Conservation (phyloP, 2,113 vertebrate species). For the Nycticebus coucang region DNA sequence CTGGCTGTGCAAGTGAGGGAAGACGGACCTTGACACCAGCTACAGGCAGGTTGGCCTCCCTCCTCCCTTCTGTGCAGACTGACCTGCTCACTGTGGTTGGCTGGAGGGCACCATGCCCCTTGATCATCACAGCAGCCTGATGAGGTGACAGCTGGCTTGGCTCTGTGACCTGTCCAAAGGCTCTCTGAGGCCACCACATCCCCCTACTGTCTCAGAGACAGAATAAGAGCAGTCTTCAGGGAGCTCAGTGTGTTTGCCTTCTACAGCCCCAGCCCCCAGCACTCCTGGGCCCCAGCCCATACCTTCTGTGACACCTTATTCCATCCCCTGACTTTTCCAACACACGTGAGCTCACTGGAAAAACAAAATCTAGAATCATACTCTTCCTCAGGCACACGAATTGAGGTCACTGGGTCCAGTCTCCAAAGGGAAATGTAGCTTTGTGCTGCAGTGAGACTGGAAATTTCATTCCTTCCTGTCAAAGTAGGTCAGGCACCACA, state of each 20-base stretch:
- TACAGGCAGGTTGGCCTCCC: not conserved
- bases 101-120: not conserved
- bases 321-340: not conserved
- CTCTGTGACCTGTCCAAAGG: not conserved
- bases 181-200: not conserved
- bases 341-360: not conserved
- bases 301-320: not conserved
- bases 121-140: not conserved
- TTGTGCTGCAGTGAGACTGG: not conserved
- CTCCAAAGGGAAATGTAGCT: conserved; percentile 50
- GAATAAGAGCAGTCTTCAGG: accelerated
- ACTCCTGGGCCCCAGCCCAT: accelerated
- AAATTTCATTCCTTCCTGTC: not conserved
- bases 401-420: conserved; percentile 61
- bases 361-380: conserved; percentile 44
- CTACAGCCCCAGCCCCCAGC: accelerated
- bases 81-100: accelerated
- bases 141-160: not conserved
- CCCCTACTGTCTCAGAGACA: accelerated
- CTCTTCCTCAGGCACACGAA: conserved; percentile 26
- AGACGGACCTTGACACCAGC: not conserved
- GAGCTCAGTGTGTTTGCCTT: accelerated
- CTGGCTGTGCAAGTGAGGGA: not conserved
- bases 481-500: conserved; percentile 45
- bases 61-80: too few relatives aligned